Evolutionary conservation across 2,113 vertebrate genomes (phyloP), one percentile per base, ranked within the genome.

Genomic region (Clarias macrocephalus): DNA sequence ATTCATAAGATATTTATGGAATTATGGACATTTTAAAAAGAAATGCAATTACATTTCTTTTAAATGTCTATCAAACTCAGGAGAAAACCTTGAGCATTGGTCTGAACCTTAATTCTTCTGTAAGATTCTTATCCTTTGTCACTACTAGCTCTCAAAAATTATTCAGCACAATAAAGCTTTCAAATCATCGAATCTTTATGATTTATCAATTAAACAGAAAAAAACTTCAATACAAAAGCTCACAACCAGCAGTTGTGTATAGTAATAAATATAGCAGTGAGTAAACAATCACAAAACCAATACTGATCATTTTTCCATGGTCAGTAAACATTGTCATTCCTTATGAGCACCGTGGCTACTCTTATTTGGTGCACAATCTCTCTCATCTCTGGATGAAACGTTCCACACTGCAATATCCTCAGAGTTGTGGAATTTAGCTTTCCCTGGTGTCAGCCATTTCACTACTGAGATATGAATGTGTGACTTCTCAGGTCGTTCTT

Each of bases 401-500:
- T 76, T 30, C 37, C 65, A 65, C 72, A 65, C 79, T 86, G 84
- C 79, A 79, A 42, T 80, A 56, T 89, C 79, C 65, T 82, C 42
- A 79, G 48, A 82, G 30, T 63, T 84, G 70, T 56, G 65, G 73
- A 88, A 86, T 3, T 9, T 37, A 19, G 25, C n/a, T 52, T 68
- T 33, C 33, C 88, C 37, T 80, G 33, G 30, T 70, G 37, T 28
- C 18, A 82, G 85, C 54, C 65, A 62, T 42, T 80, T 84, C 57
- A 54, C 16, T 12, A 56, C 62, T 7, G 15, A 85, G 63, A 52
- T 52, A 72, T 84, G 13, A 75, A 87, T 59, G 3, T 66, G 80
- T 54, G 70, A 83, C 85, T 90, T 75, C 84, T 68, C 66, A 48
- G 77, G 79, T 48, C 25, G 30, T 75, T 86, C 76, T 79, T 9